phyloP scores from a whole-genome alignment of 2,888 invertebrate species.

The Lycia hirtaria region DNA sequence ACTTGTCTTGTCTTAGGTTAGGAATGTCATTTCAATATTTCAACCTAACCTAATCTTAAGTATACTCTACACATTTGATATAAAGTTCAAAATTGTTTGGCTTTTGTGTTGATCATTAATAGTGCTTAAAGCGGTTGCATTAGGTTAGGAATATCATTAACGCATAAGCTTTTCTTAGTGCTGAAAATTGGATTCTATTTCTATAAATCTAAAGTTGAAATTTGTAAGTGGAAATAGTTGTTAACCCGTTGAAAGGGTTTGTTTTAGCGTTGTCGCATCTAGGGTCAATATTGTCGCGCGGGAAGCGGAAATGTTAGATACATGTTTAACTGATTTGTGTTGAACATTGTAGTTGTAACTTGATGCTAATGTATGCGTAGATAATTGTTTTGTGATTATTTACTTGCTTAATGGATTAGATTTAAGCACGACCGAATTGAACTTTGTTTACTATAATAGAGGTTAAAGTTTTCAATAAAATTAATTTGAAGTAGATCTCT shows the following conservation, averaged over 20 bases:
- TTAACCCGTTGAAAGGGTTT: slow-evolving; percentile 19
- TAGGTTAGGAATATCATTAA: slow-evolving; percentile 47
- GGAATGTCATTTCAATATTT: slow-evolving; percentile 48
- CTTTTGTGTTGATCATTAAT: slow-evolving; percentile 10
- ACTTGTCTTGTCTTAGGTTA: slow-evolving; percentile 61
- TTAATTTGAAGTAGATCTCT: too few relatives aligned
- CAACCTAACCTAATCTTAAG: neutral
- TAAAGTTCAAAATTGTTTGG: slow-evolving; percentile 1
- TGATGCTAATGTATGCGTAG: neutral
- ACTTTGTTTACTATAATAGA: too few relatives aligned
- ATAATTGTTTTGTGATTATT: too few relatives aligned
- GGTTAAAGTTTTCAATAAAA: too few relatives aligned
- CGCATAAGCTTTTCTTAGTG: neutral
- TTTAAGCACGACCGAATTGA: too few relatives aligned
- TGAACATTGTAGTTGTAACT: neutral
- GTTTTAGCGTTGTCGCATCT: slow-evolving; percentile 29
- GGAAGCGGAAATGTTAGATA: slow-evolving; percentile 28
- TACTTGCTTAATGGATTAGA: too few relatives aligned
- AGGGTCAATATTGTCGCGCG: slow-evolving; percentile 28
- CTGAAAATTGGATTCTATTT: neutral
- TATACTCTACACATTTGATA: neutral
- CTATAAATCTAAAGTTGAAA: neutral
- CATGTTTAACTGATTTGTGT: slow-evolving; percentile 23
- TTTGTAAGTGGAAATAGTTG: neutral
- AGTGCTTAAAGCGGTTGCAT: slow-evolving; percentile 22